These are phyloP conservation scores for Margarornis squamiger DNA, from an alignment of 2,797 vertebrate species.

Conservation along the genomic window DNA sequence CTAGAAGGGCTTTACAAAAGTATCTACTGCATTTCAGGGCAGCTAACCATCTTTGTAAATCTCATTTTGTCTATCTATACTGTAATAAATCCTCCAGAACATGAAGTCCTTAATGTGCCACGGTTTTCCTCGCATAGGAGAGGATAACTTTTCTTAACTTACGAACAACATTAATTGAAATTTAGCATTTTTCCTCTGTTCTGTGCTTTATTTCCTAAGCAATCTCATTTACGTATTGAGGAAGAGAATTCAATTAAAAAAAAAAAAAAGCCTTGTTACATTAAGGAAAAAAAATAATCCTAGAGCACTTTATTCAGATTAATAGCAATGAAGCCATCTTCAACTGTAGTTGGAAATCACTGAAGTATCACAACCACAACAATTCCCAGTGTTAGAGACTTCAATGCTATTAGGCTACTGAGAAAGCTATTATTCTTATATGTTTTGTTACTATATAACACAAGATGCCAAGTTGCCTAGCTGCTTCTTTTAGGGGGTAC, in stretches of 20 bases:
- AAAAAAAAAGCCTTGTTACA: neutral
- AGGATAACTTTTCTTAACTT: neutral
- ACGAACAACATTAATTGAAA: neutral
- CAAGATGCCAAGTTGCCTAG: neutral
- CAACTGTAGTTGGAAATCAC: neutral
- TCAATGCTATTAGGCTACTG: neutral
- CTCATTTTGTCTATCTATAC: neutral
- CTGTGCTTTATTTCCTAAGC: neutral
- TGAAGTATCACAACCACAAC: neutral
- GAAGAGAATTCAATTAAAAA: neutral
- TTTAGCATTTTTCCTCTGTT: neutral
- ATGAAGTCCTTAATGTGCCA: neutral
- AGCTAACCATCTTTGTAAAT: neutral
- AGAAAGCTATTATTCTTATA: neutral
- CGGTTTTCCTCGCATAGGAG: neutral
- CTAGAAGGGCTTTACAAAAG: neutral
- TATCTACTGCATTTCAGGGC: neutral
- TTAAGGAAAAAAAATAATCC: neutral
- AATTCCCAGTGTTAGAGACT: neutral
- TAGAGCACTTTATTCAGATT: neutral
- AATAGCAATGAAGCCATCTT: neutral
- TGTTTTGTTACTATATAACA: too few species aligned
- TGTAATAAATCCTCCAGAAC: neutral
- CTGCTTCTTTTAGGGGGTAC: neutral
- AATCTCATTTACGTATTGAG: neutral